Base-by-base conservation (phyloP, 2,797 vertebrate genomes). In the Eutrigla gurnardus region DNA sequence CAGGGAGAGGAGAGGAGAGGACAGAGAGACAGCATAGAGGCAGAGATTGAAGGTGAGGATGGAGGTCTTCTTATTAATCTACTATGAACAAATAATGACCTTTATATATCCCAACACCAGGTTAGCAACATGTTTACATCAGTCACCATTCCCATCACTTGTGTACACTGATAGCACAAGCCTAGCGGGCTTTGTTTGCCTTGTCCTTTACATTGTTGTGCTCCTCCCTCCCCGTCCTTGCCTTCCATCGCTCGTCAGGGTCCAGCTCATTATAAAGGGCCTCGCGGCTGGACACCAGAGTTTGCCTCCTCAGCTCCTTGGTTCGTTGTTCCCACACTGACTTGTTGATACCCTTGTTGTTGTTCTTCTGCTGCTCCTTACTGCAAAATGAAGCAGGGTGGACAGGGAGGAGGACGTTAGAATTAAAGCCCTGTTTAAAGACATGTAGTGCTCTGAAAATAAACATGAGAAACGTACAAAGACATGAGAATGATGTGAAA, bases 321-420 rank as follows among this genome's bases (percentile, higher is more conserved):
- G 97, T 97, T 42, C 98, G 95, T 86, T 98, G 97, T 85, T 99
- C 98, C 98, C 98, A 99, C 81, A 99, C 95, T 0, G 97, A 98
- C 92, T 96, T 96, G 63, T 46, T 94, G 58, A 91, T 13, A 35
- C 94, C 83, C 53, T 97, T 94, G 87, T 97, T 94, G 87, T 97
- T 89, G 91, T 97, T 98, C 93, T 94, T 97, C 91, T 98, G 96
- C 68, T 97, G 97, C 75, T 98, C 97, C 89, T 97, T 98, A 88
- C 97, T 98, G 89, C 53, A 86, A 54, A 75, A 71, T 11, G 60
- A 83, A 76, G 65, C 49, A 80, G 47, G 75, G 49, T 15, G 58
- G 61, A 67, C 43, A 78, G 36, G 35, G 32, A 64, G 42, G 58
- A 67, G n/a, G 46, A 66, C 47, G 66, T 62, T 7, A 33, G 18